Base-by-base conservation (phyloP, 2,113 vertebrate species). In the Oryzias melastigma region DNA sequence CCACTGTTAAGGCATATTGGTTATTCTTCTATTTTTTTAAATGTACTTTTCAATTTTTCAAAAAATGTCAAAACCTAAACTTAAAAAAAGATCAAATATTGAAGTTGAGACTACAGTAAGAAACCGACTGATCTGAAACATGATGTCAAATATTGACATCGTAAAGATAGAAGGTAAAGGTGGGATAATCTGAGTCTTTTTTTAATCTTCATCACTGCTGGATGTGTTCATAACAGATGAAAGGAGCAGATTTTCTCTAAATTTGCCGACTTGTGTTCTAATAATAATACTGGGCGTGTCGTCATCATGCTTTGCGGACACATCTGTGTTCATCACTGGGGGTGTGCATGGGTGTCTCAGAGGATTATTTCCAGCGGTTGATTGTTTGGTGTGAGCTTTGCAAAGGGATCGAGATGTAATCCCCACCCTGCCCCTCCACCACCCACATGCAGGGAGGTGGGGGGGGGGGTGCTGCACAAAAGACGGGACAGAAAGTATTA, bases 321-420 rank as follows among this genome's bases (percentile, higher is more conserved):
- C 18, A 25, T 71, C 17, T 52, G 18, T 44, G 52, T 52, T 43
- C 52, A 45, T 70, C 51, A 49, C 45, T 77, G 40, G 19, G 48
- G 57, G 52, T 35, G 71, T 78, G 65, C 67, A 50, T 16, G 49
- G 47, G 41, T 71, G 70, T 85, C 50, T 73, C 46, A 65, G 69
- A 73, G 82, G 90, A 91, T 92, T 91, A 91, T 65, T 80, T 75
- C 65, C 75, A 74, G 61, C 27, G 56, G 81, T 71, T 92, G 91
- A 91, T 91, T 92, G 89, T 90, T 91, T 88, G 80, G 80, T 87
- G 85, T 86, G 84, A 85, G 86, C 77, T 90, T 85, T 90, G 83
- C 83, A 79, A 73, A 79, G 71, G 73, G 86, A 84, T 89, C 51
- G 81, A 85, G 82, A 82, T 85, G 72, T 91, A 92, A 91, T 92